Evolutionary conservation across 2,113 vertebrate genomes (phyloP), one percentile per base, ranked within the genome.

Genomic region (Bambusicola thoracicus): DNA sequence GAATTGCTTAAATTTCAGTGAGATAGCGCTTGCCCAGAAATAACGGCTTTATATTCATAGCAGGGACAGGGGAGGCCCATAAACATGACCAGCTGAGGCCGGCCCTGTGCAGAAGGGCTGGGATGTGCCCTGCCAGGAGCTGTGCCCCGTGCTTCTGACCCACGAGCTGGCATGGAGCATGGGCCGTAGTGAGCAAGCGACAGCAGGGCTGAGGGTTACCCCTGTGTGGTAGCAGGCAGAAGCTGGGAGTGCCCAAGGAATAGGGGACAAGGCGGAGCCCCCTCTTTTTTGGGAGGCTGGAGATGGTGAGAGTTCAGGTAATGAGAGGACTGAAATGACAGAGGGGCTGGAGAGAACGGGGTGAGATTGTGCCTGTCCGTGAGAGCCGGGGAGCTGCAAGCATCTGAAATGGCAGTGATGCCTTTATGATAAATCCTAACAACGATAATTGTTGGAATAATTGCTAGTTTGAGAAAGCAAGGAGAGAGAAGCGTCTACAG

Each of bases 1-100:
- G 93, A 94, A 96, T 95, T 91, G 91, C 93, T 95, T 89, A 92
- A 93, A 94, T 94, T 93, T 89, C 93, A 87, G 18, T 82, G 90
- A 87, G 95, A 81, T 18, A 48, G 62, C 44, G 81, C 91, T 73
- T 79, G 83, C 91, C 93, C 87, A 94, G 95, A 94, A 95, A 85
- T 92, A 91, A 43, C 0, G 2, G 51, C 6, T 93, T 95, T 82
- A 58, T 89, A 44, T 92, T 87, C 82, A 7, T 8, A 3, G 87
- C 14, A 41, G 46, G 24, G 56, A 63, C 82, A 93, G 68, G 67
- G 89, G 68, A 51, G 55, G 44, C 53, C 61, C 24, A 8, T 49
- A 48, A 66, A 79, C 78, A 49, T 0, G 2, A 32, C 66, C 30
- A 30, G 62, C 81, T 82, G 78, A 68, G 78, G 75, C 84, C 49